Base-by-base conservation (phyloP, 2,888 invertebrate genomes). In the Agrotis puta region DNA sequence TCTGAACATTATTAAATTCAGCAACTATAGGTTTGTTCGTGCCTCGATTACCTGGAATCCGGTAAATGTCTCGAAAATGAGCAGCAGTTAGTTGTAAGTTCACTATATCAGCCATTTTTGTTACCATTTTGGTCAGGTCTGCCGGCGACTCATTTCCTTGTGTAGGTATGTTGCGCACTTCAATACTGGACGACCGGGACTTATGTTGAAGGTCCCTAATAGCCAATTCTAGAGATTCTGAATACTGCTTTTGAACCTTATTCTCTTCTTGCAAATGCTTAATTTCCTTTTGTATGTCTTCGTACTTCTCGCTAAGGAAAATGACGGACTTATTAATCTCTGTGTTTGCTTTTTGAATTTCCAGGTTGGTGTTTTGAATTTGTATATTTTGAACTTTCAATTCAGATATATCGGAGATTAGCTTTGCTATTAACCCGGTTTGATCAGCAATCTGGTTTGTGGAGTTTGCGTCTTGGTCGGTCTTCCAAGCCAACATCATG, bases 191-290 rank as follows among this genome's bases (percentile, higher is more conserved):
- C 7, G 27, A 27, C 16, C 48, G 48, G n/a, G 47, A 47, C 47
- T 59, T 59, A 59, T 61, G 27, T 47, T 61, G 59, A n/a, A n/a
- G 59, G 27, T 61, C 47, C 5, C 47, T 59, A n/a, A 59, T n/a
- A 27, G 59, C 59, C 24, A 59, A 0, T 47, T 59, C 47, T n/a
- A 61, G 2, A n/a, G 24, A n/a, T n/a, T 61, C 27, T 0, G n/a
- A 61, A 7, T 14, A 7, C 22, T 47, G 24, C 24, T 61, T 61
- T 6, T 47, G n/a, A 2, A 27, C 59, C 14, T n/a, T 27, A 7
- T 2, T 61, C 13, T 47, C 45, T 61, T 45, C 22, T 11, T 58
- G 58, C 22, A 58, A 43, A 9, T 20, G 57, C 20, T 57, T 57
- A 7, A 39, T 57, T 20, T 39, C 33, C 14, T 57, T 33, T 7